Base-by-base conservation (phyloP, 2,113 vertebrate species). In the Pomatorhinus ruficollis region DNA sequence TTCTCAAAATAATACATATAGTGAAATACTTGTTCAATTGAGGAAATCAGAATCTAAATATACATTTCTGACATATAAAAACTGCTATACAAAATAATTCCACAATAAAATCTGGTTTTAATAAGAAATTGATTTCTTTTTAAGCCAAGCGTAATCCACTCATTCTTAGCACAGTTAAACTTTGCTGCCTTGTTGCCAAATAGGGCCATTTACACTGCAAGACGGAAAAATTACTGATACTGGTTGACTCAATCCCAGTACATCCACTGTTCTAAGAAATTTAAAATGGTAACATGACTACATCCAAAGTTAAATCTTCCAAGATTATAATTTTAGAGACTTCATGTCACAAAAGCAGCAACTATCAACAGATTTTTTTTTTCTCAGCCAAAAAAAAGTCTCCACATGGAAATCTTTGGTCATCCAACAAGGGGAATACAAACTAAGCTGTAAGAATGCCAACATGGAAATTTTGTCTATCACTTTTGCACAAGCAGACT, bases 21-120 rank as follows among this genome's bases (percentile, higher is more conserved):
- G 33, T 44, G 24, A 52, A 87, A 56, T 37, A 79, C 33, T 92
- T 66, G 20, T 75, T 75, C 45, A 60, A 4, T n/a, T 54, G 69
- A 33, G 45, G 85, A 33, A 87, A 89, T 78, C 60, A 85, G 44
- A 81, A 96, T 42, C 59, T 81, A 87, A 96, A 97, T 89, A 42
- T 52, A 45, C 33, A 69, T 81, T 89, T 94, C 84, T 83, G 94
- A 87, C 64, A 82, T 72, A 63, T 81, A 87, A 52, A 93, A 85
- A 54, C 35, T 72, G 52, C 33, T 88, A 56, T 12, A 80, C 22
- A 85, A 78, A 95, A 57, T 87, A 97, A 96, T 93, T 90, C 64
- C 89, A 75, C 60, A 94, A 93, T 63, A 76, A 95, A 95, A 91
- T 81, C 68, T 90, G 68, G 12, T 95, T 95, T 94, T 10, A 95